Conservation (phyloP, 2,113 vertebrate genomes). For the Lepisosteus osseus region DNA sequence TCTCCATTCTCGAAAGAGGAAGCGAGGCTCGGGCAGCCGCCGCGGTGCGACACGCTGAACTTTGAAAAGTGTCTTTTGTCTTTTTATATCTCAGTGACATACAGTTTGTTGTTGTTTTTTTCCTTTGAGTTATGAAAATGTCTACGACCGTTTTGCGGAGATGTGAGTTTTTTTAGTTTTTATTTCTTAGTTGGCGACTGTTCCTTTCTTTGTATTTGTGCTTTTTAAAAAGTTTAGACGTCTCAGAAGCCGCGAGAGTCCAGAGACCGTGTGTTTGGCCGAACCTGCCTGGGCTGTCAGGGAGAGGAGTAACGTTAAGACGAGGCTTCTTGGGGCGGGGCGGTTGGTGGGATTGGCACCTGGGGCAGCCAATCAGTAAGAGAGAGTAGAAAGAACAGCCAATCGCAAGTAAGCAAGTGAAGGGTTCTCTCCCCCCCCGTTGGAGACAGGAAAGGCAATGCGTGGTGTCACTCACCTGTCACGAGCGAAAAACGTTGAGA, state of each 20-base stretch:
- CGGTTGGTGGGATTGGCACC: constrained; percentile 29
- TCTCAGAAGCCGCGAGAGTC: constrained; percentile 17
- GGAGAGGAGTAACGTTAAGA: constrained; percentile 15
- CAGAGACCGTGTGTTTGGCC: constrained; percentile 22
- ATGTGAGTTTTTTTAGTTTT: background rate
- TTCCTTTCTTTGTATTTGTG: too few relatives aligned
- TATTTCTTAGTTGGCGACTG: too few relatives aligned
- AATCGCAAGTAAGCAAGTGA: constrained; percentile 22
- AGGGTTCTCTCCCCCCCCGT: constrained; percentile 18
- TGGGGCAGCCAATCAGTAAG: constrained; percentile 7
- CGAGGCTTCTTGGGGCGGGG: constrained; percentile 11
- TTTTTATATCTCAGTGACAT: background rate
- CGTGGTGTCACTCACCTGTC: background rate
- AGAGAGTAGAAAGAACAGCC: constrained; percentile 26
- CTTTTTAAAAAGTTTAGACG: constrained; percentile 29
- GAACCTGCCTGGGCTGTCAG: constrained; percentile 25
- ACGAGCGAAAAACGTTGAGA: background rate
- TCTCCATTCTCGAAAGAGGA: constrained; percentile 20
- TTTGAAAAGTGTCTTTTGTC: background rate
- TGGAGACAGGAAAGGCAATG: constrained; percentile 22
- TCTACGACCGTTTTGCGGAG: background rate
- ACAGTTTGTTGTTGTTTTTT: background rate
- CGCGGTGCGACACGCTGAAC: constrained; percentile 16
- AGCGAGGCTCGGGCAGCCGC: background rate
- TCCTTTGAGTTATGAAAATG: background rate